A percentile compares a stretch with the other conserved stretches of the same genome.
Evolutionary conservation across 2,797 vertebrate genomes (phyloP).

Genomic region (Pagetopsis macropterus): DNA sequence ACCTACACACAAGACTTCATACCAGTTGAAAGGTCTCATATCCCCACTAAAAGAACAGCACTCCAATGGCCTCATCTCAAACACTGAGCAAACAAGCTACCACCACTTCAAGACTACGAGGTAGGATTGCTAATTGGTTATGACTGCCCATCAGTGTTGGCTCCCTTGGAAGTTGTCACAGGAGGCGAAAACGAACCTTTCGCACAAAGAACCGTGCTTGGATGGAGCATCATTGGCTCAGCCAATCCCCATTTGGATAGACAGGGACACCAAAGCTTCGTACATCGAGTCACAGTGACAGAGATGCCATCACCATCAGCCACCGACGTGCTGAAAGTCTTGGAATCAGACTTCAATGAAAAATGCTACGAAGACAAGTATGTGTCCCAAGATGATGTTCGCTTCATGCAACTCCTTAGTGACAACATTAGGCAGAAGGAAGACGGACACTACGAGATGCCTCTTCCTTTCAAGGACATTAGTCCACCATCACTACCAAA

Average conservation of each 20-base stretch:
- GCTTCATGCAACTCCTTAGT: too few species aligned
- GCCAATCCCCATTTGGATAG: slow-evolving; percentile 36
- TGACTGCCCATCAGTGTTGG: slow-evolving; percentile 29
- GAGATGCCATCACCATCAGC: too few species aligned
- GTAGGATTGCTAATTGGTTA: slow-evolving; percentile 53
- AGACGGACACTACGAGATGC: too few species aligned
- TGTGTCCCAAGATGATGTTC: too few species aligned
- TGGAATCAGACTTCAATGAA: too few species aligned
- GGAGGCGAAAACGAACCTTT: slow-evolving; percentile 41
- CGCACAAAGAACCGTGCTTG: too few species aligned
- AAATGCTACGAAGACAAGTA: too few species aligned
- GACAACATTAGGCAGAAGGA: too few species aligned
- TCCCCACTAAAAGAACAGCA: slow-evolving; percentile 18
- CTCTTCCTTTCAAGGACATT: not conserved
- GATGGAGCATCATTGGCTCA: slow-evolving; percentile 9
- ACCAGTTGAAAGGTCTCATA: slow-evolving; percentile 46
- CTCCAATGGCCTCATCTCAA: too few species aligned
- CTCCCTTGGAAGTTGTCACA: slow-evolving; percentile 41
- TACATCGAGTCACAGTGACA: too few species aligned
- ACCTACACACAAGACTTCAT: slow-evolving; percentile 28
- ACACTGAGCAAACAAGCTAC: too few species aligned
- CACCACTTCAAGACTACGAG: slow-evolving; percentile 10
- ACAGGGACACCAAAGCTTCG: slow-evolving; percentile 11
- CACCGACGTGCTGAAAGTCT: too few species aligned
- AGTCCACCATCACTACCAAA: slow-evolving; percentile 14